Base-by-base conservation (phyloP, 1,140 invertebrate genomes). In the Dendroctonus ponderosae region DNA sequence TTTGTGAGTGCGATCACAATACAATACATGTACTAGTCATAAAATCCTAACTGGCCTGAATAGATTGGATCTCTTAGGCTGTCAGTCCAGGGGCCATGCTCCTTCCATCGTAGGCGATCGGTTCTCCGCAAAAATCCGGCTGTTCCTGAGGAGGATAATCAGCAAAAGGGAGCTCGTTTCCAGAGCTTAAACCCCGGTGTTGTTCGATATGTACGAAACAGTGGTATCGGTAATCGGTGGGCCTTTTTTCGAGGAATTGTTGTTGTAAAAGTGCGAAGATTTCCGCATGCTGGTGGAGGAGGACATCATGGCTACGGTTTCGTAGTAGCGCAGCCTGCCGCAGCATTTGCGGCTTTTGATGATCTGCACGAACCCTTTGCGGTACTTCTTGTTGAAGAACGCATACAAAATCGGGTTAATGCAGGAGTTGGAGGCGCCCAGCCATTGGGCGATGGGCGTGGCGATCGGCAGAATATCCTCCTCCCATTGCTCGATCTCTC, bases 351-450 rank as follows among this genome's bases (percentile, higher is more conserved):
- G 84, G 69, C 90, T 92, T 76, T 91, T 90, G 0, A 96, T 84
- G 39, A 97, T 92, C 7, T 92, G 92, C 4, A 91, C 86, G 79
- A 98, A 98, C 2, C 96, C 96, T 46, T 91, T 88, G 1, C 95
- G 84, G 77, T 96, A 98, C 78, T 98, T 98, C 72, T 96, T 94
- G 79, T 97, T 97, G 82, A 97, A 97, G 79, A 94, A 96, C 0
- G 95, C 94, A 79, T 98, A 98, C n/a, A 99, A 85, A 49, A 97
- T 90, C 0, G 97, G 97, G 80, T 99, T 99, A 72, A 99, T 94
- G 83, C 94, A 97, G 39, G 93, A 96, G 79, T 98, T 98, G 14
- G 94, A 94, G 0, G 93, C 88, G 0, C 95, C 96, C 3, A 98
- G 82, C 96, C 96, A 98, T 79, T 98, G 96, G 0, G 96, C 94